Evolutionary conservation across 2,113 vertebrate species (phyloP).

Genomic region (Nansenia antarctica): DNA sequence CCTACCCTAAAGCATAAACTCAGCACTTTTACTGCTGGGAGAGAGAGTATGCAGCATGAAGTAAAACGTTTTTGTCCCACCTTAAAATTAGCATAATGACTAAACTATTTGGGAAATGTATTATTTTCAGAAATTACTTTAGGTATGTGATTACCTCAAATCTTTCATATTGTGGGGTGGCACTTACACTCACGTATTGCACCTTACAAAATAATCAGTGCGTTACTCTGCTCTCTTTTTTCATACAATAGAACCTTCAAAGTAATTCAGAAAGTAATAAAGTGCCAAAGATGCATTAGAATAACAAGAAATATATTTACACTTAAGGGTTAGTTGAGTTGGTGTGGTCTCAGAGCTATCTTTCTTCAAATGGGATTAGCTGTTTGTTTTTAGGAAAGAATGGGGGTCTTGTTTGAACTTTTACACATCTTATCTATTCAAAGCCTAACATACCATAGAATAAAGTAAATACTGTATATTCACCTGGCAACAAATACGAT

Average conservation of each 20-base stretch:
- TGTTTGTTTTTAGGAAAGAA: slow-evolving; percentile 57
- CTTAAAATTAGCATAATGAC: too few species aligned
- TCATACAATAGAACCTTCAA: too few species aligned
- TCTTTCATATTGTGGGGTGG: too few species aligned
- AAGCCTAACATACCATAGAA: slow-evolving; percentile 42
- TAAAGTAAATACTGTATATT: slow-evolving; percentile 33
- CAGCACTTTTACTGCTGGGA: slow-evolving; percentile 29
- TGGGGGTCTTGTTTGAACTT: slow-evolving; percentile 45
- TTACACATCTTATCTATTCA: slow-evolving; percentile 49
- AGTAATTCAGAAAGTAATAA: too few species aligned
- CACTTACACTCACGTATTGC: too few species aligned
- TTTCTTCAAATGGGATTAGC: slow-evolving; percentile 40
- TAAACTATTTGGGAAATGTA: too few species aligned
- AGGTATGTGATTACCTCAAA: background rate
- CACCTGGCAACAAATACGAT: slow-evolving; percentile 10
- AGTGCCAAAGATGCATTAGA: slow-evolving; percentile 29
- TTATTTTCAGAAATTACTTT: too few species aligned
- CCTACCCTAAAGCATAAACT: slow-evolving; percentile 39
- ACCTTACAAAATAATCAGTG: too few species aligned
- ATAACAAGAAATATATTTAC: slow-evolving; percentile 38
- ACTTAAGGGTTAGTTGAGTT: too few species aligned
- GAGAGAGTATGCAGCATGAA: background rate
- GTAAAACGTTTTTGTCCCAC: background rate
- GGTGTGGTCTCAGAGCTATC: slow-evolving; percentile 54
- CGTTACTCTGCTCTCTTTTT: slow-evolving; percentile 31